A percentile compares a stretch with the other conserved stretches of the same genome.
Evolutionary conservation across 2,113 vertebrate genomes (phyloP).

Genomic region (Phylloscopus whistleri): DNA sequence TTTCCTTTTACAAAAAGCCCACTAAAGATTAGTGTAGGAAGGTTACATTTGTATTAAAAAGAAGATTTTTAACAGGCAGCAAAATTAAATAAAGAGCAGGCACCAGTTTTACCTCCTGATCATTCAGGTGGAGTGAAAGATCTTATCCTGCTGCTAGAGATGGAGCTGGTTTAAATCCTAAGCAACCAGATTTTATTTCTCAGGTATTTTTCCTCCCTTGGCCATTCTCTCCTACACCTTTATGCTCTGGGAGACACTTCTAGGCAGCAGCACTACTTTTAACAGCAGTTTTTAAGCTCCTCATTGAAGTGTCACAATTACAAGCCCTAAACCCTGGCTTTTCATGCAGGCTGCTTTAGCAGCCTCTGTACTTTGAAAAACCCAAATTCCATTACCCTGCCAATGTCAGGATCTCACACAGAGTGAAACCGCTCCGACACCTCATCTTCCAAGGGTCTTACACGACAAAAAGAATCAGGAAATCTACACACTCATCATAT

Average conservation of each 20-base stretch:
- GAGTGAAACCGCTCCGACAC: conserved; percentile 10
- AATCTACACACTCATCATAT: conserved; percentile 21
- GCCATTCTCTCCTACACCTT: neutral
- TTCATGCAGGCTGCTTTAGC: neutral
- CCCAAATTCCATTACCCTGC: conserved; percentile 1
- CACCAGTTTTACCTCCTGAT: neutral
- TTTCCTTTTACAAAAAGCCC: neutral
- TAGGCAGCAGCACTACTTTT: neutral
- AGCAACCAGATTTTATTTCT: neutral
- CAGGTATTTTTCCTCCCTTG: neutral
- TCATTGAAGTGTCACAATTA: neutral
- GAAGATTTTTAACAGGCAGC: neutral
- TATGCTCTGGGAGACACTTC: neutral
- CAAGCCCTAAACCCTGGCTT: neutral
- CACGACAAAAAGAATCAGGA: neutral
- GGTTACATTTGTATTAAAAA: neutral
- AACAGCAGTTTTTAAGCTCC: neutral
- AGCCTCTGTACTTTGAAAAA: neutral
- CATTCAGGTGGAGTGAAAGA: neutral
- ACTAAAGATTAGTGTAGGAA: neutral
- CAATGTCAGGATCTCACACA: neutral
- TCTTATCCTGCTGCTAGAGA: neutral
- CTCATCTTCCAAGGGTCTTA: conserved; percentile 10
- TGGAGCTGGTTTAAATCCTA: neutral
- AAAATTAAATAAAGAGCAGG: neutral